Conservation (phyloP, 2,113 vertebrate species). For the Otocyon megalotis region DNA sequence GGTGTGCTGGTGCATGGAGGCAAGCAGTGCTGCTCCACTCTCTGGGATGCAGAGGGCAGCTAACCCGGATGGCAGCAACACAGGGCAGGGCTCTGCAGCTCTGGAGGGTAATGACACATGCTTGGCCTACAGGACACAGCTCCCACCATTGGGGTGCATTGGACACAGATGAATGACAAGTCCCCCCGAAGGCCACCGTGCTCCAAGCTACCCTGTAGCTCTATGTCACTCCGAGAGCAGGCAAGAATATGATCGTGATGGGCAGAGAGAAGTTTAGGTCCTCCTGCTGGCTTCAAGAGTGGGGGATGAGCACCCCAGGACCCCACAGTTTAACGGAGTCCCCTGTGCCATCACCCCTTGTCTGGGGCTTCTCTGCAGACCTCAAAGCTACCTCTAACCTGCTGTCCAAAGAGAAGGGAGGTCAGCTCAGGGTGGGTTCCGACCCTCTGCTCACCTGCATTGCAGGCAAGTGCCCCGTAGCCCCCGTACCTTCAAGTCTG, state of each 20-base stretch:
- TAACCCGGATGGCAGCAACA: neutral
- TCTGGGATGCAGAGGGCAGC: fast-evolving
- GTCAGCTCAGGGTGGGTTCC: neutral
- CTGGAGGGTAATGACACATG: neutral
- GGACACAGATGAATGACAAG: neutral
- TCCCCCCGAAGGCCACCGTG: fast-evolving
- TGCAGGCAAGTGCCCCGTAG: neutral
- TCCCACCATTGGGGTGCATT: neutral
- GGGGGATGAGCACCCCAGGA: neutral
- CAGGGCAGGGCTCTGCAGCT: neutral
- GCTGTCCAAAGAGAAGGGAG: neutral
- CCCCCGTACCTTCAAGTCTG: neutral
- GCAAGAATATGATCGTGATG: fast-evolving
- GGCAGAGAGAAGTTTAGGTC: neutral
- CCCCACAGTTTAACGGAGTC: neutral
- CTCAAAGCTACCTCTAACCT: neutral
- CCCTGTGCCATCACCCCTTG: neutral
- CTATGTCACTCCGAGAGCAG: neutral
- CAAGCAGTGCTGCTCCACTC: fast-evolving
- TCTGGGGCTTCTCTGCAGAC: neutral
- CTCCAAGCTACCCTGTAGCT: neutral
- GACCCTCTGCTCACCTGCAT: fast-evolving
- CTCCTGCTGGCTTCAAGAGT: neutral
- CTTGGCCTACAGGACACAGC: neutral
- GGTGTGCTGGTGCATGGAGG: fast-evolving